Percentiles rank a stretch among this genome's conserved stretches.
These are phyloP conservation scores for Drosophila burlai DNA, from an alignment of 1,140 invertebrate genomes.

Conservation along the genomic window DNA sequence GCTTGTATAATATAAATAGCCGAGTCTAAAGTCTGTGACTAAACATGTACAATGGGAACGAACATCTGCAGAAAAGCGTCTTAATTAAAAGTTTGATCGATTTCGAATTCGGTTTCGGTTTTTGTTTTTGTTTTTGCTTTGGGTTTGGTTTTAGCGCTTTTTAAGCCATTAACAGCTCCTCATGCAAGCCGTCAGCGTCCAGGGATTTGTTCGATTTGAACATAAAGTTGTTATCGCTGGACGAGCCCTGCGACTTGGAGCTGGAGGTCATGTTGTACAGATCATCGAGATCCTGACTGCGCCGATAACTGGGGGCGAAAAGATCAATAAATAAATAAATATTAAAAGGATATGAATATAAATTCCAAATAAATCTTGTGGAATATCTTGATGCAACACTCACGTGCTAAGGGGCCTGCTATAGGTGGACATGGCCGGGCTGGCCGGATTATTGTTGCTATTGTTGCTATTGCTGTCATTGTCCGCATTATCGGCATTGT, in stretches of 20 bases:
- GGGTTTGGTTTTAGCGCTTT: constrained; percentile 1
- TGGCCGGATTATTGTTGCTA: constrained; percentile 76
- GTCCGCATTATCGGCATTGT: constrained; percentile 58
- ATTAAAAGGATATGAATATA: neutral
- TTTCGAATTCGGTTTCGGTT: constrained; percentile 8
- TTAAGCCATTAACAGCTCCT: constrained; percentile 76
- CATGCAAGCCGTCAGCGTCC: constrained; percentile 62
- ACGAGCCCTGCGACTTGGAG: constrained; percentile 86
- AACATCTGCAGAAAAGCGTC: constrained; percentile 30
- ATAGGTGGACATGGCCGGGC: constrained; percentile 73
- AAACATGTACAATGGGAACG: constrained; percentile 48
- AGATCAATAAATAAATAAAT: neutral
- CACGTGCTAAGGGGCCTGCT: constrained; percentile 84
- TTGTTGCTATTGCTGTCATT: constrained; percentile 79
- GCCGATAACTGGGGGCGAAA: constrained; percentile 71
- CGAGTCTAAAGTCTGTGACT: constrained; percentile 29
- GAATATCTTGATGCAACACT: constrained; percentile 1
- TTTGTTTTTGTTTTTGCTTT: neutral
- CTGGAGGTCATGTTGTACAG: constrained; percentile 86
- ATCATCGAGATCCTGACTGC: constrained; percentile 86
- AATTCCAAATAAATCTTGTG: too few relatives aligned
- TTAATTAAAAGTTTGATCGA: constrained; percentile 40
- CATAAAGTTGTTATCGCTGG: constrained; percentile 79
- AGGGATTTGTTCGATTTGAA: constrained; percentile 81
- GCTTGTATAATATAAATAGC: constrained; percentile 26